Conservation (phyloP, 2,797 vertebrate species). For the Sebastes nivosus region DNA sequence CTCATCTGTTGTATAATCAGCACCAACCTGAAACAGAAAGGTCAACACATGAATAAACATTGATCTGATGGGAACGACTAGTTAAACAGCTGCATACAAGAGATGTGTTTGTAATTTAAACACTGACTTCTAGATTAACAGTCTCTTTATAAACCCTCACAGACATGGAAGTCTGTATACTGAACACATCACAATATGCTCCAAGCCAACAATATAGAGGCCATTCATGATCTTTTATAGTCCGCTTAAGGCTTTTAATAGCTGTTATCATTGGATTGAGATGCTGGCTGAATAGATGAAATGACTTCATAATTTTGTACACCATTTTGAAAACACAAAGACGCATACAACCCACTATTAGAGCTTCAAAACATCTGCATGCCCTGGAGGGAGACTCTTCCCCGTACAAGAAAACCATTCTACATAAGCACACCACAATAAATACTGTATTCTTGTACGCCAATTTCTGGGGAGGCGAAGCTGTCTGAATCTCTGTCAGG, state of each 20-base stretch:
- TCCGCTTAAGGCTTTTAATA: slow-evolving; percentile 4
- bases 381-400: neutral
- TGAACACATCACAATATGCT: slow-evolving; percentile 7
- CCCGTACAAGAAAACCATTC: neutral
- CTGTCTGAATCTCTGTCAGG: slow-evolving; percentile 53
- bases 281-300: neutral
- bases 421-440: neutral
- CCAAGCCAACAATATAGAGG: neutral
- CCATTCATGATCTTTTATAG: slow-evolving; percentile 24
- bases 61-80: slow-evolving; percentile 24
- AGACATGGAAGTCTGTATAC: neutral
- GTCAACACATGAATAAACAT: slow-evolving; percentile 68
- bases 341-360: neutral
- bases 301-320: slow-evolving; percentile 5
- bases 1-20: slow-evolving; percentile 55
- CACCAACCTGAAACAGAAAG: slow-evolving; percentile 56
- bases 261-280: slow-evolving; percentile 1
- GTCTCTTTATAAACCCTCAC: slow-evolving; percentile 8
- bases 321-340: neutral
- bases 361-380: slow-evolving; percentile 10
- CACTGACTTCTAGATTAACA: slow-evolving; percentile 19
- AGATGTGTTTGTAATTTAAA: slow-evolving; percentile 13
- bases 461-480: slow-evolving; percentile 44
- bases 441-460: slow-evolving; percentile 42
- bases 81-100: slow-evolving; percentile 38